Percentiles rank a stretch among this genome's conserved stretches.
Evolutionary conservation across 2,797 vertebrate species (phyloP).

Genomic region (Babyrousa celebensis): DNA sequence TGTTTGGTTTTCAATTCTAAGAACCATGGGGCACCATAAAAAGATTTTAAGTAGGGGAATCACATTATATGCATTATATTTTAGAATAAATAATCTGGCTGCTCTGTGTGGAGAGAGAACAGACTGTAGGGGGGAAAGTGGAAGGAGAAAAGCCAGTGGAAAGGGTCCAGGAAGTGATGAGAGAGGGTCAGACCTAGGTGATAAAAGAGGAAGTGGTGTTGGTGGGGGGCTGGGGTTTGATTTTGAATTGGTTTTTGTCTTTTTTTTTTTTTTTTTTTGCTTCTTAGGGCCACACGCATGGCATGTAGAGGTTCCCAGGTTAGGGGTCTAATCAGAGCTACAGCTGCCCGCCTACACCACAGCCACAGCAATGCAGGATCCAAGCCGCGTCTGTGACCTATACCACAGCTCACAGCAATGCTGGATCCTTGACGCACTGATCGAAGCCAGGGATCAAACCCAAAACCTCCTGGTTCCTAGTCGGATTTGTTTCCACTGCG

Average conservation of each 20-base stretch:
- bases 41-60: constrained; percentile 32
- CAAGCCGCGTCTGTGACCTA: too few relatives aligned
- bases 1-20: constrained; percentile 56
- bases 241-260: constrained; percentile 20
- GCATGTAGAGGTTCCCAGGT: too few relatives aligned
- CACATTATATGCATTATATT: constrained; percentile 3
- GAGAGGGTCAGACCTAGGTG: not conserved
- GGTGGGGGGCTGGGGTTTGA: not conserved
- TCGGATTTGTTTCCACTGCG: too few relatives aligned
- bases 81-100: constrained; percentile 9
- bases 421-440: too few relatives aligned
- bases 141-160: not conserved
- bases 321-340: too few relatives aligned
- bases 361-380: too few relatives aligned
- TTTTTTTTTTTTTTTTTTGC: too few relatives aligned
- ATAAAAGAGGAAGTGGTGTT: not conserved
- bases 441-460: too few relatives aligned
- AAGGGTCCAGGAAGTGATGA: not conserved
- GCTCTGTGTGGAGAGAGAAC: not conserved
- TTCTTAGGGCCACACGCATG: too few relatives aligned
- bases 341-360: too few relatives aligned
- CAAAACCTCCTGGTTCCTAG: too few relatives aligned
- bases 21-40: not conserved
- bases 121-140: not conserved
- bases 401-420: too few relatives aligned